Evolutionary conservation across 2,797 vertebrate species (phyloP).

Genomic region (Ateles fusciceps): DNA sequence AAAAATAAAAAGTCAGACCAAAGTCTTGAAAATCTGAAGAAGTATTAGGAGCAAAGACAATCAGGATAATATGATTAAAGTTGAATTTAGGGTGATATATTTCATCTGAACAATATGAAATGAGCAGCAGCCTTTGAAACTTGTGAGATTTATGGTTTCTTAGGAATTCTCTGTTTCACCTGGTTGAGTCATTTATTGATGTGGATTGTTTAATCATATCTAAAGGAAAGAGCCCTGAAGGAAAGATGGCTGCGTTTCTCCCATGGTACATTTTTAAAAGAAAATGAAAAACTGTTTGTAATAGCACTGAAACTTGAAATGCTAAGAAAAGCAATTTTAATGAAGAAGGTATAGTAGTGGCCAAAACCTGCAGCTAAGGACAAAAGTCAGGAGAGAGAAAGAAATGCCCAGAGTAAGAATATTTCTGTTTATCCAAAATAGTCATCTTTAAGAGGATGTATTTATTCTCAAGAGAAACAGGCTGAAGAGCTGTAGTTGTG

Average conservation of each 20-base stretch:
- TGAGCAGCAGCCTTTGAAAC: constrained; percentile 3
- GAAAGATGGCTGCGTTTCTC: not conserved
- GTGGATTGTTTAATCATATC: constrained; percentile 18
- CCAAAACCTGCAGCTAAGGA: not conserved
- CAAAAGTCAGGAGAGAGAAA: not conserved
- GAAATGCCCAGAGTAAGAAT: not conserved
- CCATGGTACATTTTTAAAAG: not conserved
- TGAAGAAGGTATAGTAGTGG: not conserved
- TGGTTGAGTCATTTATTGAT: constrained; percentile 28
- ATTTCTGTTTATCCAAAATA: not conserved
- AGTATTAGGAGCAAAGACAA: not conserved
- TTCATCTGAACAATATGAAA: constrained; percentile 4
- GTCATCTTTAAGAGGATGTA: not conserved
- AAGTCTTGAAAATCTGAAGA: constrained; percentile 21
- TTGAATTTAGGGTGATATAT: not conserved
- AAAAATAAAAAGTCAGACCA: not conserved
- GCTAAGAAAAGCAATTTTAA: not conserved
- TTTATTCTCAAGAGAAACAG: not conserved
- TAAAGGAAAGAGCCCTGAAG: constrained; percentile 13
- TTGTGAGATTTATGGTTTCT: not conserved
- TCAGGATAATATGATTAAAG: not conserved
- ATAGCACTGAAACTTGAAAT: constrained; percentile 14
- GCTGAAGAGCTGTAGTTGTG: not conserved
- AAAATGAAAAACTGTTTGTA: not conserved
- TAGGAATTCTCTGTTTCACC: constrained; percentile 10